Conservation (phyloP, 2,888 invertebrate species). For the Hirtodrosophila confusa region DNA sequence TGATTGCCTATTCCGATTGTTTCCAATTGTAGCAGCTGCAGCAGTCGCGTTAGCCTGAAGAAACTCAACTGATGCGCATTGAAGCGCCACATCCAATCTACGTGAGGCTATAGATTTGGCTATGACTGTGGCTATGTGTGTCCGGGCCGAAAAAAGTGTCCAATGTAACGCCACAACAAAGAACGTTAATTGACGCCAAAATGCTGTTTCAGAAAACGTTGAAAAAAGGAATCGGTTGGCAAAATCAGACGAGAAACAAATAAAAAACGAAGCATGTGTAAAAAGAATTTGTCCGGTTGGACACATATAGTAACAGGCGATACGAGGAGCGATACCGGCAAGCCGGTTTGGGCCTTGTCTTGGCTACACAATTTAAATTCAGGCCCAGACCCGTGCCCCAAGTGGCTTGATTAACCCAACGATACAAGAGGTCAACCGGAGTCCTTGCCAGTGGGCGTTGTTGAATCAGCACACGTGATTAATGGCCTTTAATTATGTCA, state of each 20-base stretch:
- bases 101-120: constrained; percentile 63
- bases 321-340: constrained; percentile 47
- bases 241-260: constrained; percentile 33
- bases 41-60: constrained; percentile 4
- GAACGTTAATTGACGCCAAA: constrained; percentile 83
- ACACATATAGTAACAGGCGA: constrained; percentile 57
- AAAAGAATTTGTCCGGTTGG: constrained; percentile 70
- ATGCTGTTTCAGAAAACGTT: constrained; percentile 56
- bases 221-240: constrained; percentile 22
- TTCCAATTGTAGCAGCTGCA: constrained; percentile 15
- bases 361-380: constrained; percentile 60
- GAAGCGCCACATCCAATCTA: constrained; percentile 76
- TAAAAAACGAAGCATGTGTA: constrained; percentile 53
- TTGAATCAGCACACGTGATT: constrained; percentile 84
- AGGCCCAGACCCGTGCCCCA: constrained; percentile 42
- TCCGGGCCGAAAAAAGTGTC: constrained; percentile 73
- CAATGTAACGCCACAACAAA: constrained; percentile 84
- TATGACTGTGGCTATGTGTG: constrained; percentile 50
- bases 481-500: constrained; percentile 85
- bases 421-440: constrained; percentile 35
- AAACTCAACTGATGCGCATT: constrained; percentile 52
- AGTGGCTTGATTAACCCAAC: constrained; percentile 78
- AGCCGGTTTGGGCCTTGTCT: constrained; percentile 31
- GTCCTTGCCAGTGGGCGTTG: constrained; percentile 67
- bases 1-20: neutral